phyloP scores from a whole-genome alignment of 1,140 invertebrate genomes.

The Panagrolaimus sp. region DNA sequence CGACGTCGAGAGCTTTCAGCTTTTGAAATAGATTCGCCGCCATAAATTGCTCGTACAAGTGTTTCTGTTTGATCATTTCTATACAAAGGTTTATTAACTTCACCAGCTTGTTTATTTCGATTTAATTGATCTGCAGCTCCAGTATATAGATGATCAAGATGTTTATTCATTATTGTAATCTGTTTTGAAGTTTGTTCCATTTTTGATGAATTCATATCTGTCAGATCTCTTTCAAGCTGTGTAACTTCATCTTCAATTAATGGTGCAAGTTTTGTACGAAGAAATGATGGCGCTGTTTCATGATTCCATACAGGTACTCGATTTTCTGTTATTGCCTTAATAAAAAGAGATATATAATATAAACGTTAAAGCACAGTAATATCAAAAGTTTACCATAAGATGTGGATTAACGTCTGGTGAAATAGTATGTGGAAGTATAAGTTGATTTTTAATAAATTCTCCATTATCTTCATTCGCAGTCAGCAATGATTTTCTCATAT shows the following conservation, averaged over 20 bases:
- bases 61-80: neutral
- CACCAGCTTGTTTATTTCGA: neutral
- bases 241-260: neutral
- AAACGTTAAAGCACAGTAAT: neutral
- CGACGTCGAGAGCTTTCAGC: too few relatives aligned
- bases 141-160: neutral
- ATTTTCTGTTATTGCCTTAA: slow-evolving; percentile 1
- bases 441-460: neutral
- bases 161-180: neutral
- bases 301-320: slow-evolving; percentile 3
- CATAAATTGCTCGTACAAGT: neutral
- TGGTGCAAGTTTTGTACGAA: neutral
- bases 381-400: neutral
- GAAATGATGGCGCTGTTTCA: slow-evolving; percentile 3
- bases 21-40: neutral
- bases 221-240: neutral
- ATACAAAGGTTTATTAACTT: neutral
- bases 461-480: slow-evolving; percentile 7
- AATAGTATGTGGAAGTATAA: slow-evolving; percentile 1
- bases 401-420: slow-evolving; percentile 6
- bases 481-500: neutral
- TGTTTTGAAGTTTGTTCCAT: neutral
- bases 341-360: neutral
- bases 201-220: too few relatives aligned
- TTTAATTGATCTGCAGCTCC: neutral